Conservation (phyloP, 2,888 invertebrate genomes). For the Osedax fenrisi region DNA sequence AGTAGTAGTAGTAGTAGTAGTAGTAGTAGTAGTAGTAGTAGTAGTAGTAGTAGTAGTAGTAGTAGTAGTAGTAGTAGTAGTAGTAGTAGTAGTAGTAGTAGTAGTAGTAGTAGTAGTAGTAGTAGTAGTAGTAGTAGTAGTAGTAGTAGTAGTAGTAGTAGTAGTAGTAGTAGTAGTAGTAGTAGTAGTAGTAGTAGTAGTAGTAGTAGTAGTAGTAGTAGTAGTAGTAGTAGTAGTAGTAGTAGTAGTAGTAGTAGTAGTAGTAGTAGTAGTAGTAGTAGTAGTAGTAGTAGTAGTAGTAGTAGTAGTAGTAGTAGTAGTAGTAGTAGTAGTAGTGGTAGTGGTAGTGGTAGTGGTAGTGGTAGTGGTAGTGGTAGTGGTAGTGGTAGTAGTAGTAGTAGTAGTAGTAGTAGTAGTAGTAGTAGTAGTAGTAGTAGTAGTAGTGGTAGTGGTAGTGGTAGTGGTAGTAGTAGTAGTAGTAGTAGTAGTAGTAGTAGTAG, state of each 20-base stretch:
- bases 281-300: too few species aligned
- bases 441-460: not conserved
- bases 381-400: not conserved
- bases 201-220: not conserved
- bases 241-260: too few species aligned
- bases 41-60: too few species aligned
- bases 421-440: not conserved
- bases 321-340: not conserved
- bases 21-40: too few species aligned
- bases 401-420: not conserved
- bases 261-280: too few species aligned
- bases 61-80: not conserved
- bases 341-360: not conserved
- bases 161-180: too few species aligned
- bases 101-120: not conserved
- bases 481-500: not conserved
- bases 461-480: not conserved
- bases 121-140: not conserved
- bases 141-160: too few species aligned
- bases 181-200: not conserved
- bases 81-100: too few species aligned
- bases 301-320: too few species aligned
- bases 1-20: not conserved
- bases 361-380: not conserved
- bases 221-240: not conserved